Conservation (phyloP, 1,140 invertebrate genomes). For the Trichoplusia ni region DNA sequence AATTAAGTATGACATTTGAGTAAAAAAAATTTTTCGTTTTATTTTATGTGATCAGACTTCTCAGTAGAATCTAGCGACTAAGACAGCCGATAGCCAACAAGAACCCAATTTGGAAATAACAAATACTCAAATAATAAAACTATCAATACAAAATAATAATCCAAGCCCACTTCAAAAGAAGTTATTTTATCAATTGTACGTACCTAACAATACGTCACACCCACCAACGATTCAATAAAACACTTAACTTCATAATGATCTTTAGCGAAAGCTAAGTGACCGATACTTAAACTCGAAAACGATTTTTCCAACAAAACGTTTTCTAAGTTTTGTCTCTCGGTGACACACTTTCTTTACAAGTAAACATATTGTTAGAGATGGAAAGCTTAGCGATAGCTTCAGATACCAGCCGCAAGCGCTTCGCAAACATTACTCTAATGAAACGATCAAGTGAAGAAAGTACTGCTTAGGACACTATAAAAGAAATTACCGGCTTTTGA, state of each 20-base stretch:
- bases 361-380: constrained; percentile 5
- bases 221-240: too few relatives aligned
- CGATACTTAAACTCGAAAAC: not conserved
- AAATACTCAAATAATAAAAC: too few relatives aligned
- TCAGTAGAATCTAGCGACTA: too few relatives aligned
- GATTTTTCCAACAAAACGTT: constrained; percentile 3
- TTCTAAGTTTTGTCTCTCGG: not conserved
- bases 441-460: constrained; percentile 7
- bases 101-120: too few relatives aligned
- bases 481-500: not conserved
- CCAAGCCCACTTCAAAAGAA: too few relatives aligned
- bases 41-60: too few relatives aligned
- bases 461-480: not conserved
- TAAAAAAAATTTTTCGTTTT: too few relatives aligned
- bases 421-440: not conserved
- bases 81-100: too few relatives aligned
- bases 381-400: constrained; percentile 1
- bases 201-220: too few relatives aligned
- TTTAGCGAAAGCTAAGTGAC: not conserved
- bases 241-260: not conserved
- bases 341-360: constrained; percentile 19
- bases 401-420: not conserved
- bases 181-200: too few relatives aligned
- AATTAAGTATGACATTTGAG: too few relatives aligned
- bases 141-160: too few relatives aligned